Evolutionary conservation across 2,797 vertebrate species (phyloP).

Genomic region (Epinephelus coioides): DNA sequence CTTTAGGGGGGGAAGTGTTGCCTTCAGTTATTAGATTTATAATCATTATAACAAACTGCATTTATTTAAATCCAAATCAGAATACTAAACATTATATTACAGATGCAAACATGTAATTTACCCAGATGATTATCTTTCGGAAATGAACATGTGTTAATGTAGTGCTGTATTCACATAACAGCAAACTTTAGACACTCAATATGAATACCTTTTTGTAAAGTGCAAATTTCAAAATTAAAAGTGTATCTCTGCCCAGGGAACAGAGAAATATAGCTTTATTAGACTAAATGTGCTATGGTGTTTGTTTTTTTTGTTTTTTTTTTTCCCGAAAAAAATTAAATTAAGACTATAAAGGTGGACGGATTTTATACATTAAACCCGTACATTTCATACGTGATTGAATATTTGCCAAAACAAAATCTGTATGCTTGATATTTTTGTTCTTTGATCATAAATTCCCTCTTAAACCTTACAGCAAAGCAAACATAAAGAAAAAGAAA

Average conservation of each 20-base stretch:
- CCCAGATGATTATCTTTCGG: background rate
- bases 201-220: background rate
- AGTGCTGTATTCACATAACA: background rate
- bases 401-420: background rate
- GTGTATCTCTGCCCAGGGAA: constrained; percentile 1
- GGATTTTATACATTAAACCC: background rate
- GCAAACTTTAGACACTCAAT: background rate
- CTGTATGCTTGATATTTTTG: background rate
- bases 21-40: background rate
- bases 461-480: constrained; percentile 5
- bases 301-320: background rate
- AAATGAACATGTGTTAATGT: background rate
- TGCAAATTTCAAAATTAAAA: background rate
- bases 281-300: background rate
- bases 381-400: constrained; percentile 1
- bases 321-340: constrained; percentile 14
- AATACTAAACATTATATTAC: background rate
- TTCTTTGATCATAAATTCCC: background rate
- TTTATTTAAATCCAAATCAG: constrained; percentile 11
- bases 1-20: background rate
- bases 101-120: constrained; percentile 4
- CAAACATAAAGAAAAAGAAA: background rate
- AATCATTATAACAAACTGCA: constrained; percentile 2
- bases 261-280: background rate
- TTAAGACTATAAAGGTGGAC: background rate